phyloP scores from a whole-genome alignment of 2,888 invertebrate species.

The Nyleta sp. region DNA sequence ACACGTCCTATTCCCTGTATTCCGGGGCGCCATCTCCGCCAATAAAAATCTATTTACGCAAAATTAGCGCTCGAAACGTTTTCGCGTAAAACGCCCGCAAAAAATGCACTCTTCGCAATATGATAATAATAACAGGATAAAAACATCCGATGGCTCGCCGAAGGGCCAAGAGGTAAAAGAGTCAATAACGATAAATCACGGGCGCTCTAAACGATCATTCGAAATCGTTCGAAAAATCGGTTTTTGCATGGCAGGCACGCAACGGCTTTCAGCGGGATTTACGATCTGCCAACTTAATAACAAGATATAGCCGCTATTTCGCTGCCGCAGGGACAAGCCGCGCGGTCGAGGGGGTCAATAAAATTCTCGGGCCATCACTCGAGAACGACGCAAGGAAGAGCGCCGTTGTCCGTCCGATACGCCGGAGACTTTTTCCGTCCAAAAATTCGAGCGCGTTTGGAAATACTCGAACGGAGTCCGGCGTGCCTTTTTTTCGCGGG shows the following conservation, averaged over 20 bases:
- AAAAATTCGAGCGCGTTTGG: conserved; percentile 35
- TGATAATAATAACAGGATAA: conserved; percentile 48
- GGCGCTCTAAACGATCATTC: conserved; percentile 51
- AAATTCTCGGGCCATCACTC: conserved; percentile 49
- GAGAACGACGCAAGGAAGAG: conserved; percentile 13
- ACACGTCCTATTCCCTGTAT: not conserved
- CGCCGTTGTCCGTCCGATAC: conserved; percentile 21
- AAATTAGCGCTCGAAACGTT: conserved; percentile 27
- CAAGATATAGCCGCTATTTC: conserved; percentile 69
- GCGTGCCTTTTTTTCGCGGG: conserved; percentile 10
- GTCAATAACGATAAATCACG: conserved; percentile 57
- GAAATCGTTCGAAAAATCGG: conserved; percentile 61
- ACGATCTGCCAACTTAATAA: conserved; percentile 65
- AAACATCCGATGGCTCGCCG: conserved; percentile 27
- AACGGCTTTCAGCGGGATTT: conserved; percentile 61
- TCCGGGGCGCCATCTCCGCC: not conserved
- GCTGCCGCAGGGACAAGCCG: conserved; percentile 64
- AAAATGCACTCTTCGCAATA: conserved; percentile 23
- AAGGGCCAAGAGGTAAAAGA: conserved; percentile 38
- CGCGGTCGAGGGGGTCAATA: conserved; percentile 44
- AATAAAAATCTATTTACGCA: conserved; percentile 33
- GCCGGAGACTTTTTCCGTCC: conserved; percentile 20
- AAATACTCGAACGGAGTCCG: conserved; percentile 28
- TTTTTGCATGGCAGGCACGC: conserved; percentile 60
- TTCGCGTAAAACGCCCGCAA: conserved; percentile 5